Conservation (phyloP, 35 echinoderm and acorn worm species). For the Ptychodera flava region DNA sequence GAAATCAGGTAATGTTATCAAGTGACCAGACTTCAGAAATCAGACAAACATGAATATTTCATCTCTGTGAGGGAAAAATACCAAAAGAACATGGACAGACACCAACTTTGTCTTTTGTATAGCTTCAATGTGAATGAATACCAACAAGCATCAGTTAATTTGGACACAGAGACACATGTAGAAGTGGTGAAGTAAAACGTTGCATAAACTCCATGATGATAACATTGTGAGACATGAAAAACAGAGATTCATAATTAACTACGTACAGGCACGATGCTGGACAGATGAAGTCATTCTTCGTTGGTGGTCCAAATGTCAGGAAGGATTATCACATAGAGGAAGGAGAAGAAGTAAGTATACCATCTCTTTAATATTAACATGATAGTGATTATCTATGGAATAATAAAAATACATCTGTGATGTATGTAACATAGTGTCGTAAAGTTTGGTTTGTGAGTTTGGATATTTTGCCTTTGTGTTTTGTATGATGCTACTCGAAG, state of each 20-base stretch:
- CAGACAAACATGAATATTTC: too few species aligned
- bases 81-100: neutral
- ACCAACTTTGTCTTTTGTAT: neutral
- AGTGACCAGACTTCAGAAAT: too few species aligned
- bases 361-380: neutral
- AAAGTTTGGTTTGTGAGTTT: too few species aligned
- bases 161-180: too few species aligned
- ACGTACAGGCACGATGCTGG: constrained; percentile 58
- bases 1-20: too few species aligned
- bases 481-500: too few species aligned
- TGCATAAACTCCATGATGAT: too few species aligned
- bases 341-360: constrained; percentile 71
- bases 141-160: neutral
- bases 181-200: too few species aligned
- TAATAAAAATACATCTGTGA: too few species aligned
- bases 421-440: too few species aligned
- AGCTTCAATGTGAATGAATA: neutral
- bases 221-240: neutral
- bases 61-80: neutral
- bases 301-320: constrained; percentile 83
- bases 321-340: constrained; percentile 98
- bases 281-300: constrained; percentile 95
- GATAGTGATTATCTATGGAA: too few species aligned
- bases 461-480: too few species aligned
- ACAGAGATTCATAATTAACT: neutral